Evolutionary conservation across 2,113 vertebrate genomes (phyloP), one percentile per base, ranked within the genome.

Genomic region (Xiphophorus hellerii): DNA sequence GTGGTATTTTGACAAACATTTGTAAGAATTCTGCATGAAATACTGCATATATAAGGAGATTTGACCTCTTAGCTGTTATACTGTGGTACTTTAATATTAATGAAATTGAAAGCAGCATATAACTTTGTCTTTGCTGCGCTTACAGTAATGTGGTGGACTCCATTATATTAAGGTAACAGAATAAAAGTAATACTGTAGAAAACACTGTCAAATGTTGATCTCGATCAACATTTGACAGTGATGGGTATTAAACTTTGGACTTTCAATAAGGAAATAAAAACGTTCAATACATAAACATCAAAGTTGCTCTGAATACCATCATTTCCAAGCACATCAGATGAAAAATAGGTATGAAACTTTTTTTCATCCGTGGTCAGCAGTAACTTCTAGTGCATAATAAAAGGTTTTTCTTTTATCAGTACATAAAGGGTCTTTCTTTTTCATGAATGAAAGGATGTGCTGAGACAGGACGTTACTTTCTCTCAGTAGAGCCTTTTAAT

Each of bases 391-490:
- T 62, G 64, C 31, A 27, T 58, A 30, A 66, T 58, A 68, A 87
- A 84, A 80, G 86, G 81, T 72, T 73, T 84, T 89, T 84, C 44
- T 30, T 80, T 93, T 88, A 89, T 90, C 83, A 62, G 48, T 25
- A 67, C 28, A 74, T 75, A 37, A 73, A 76, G 66, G 84, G 77
- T 80, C 74, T 66, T 80, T 80, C 74, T 63, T 84, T 63, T 82
- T 74, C 78, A 75, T 84, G 83, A 88, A 74, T n/a, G 11, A 88
- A 80, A 84, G 70, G 66, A 80, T 85, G 82, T 81, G 88, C 86
- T 88, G 85, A 90, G 81, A 88, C 89, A 85, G 84, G 77, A 83
- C 78, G 76, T 91, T 92, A 80, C 81, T 80, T 76, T 68, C 77
- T 81, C 69, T 65, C 79, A 64, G 74, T 69, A 82, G 35, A 90